Evolutionary conservation across 1,140 invertebrate species (phyloP).

Genomic region (Drosophila nigrodunni): DNA sequence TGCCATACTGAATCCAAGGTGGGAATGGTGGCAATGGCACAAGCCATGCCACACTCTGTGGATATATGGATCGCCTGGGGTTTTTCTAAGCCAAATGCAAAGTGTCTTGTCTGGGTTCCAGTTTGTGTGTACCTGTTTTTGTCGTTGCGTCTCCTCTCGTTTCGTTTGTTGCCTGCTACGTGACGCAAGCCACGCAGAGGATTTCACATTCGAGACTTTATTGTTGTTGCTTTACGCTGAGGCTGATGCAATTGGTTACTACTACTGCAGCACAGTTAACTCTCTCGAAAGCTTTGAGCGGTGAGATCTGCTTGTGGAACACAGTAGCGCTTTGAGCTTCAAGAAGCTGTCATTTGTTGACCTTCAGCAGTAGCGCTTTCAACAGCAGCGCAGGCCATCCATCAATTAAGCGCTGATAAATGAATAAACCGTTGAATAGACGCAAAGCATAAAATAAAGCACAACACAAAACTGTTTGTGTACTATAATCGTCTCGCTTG

Average conservation of each 20-base stretch:
- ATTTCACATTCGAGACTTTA: not conserved
- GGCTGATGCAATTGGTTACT: slow-evolving; percentile 18
- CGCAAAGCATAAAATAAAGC: slow-evolving; percentile 34
- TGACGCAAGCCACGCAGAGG: slow-evolving; percentile 37
- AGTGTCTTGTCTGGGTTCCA: slow-evolving; percentile 10
- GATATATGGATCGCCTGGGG: not conserved
- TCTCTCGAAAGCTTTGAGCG: slow-evolving; percentile 7
- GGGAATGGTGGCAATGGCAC: slow-evolving; percentile 20
- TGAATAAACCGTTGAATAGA: slow-evolving; percentile 41
- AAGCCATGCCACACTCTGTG: slow-evolving; percentile 2
- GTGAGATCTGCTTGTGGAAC: slow-evolving; percentile 17
- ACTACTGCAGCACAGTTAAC: slow-evolving; percentile 6
- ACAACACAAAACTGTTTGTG: slow-evolving; percentile 3
- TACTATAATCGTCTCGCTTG: slow-evolving; percentile 24
- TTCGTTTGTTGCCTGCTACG: slow-evolving; percentile 13
- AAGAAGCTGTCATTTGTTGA: slow-evolving; percentile 48
- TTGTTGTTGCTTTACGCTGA: slow-evolving; percentile 8
- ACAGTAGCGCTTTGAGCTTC: slow-evolving; percentile 36
- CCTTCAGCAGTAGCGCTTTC: slow-evolving; percentile 41
- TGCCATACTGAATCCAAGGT: slow-evolving; percentile 3
- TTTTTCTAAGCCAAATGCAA: not conserved
- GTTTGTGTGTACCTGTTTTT: slow-evolving; percentile 30
- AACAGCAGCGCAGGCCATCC: slow-evolving; percentile 31
- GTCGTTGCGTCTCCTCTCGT: not conserved
- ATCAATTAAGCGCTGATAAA: slow-evolving; percentile 55